Conservation (phyloP, 2,888 invertebrate species). For the Eilema depressum region DNA sequence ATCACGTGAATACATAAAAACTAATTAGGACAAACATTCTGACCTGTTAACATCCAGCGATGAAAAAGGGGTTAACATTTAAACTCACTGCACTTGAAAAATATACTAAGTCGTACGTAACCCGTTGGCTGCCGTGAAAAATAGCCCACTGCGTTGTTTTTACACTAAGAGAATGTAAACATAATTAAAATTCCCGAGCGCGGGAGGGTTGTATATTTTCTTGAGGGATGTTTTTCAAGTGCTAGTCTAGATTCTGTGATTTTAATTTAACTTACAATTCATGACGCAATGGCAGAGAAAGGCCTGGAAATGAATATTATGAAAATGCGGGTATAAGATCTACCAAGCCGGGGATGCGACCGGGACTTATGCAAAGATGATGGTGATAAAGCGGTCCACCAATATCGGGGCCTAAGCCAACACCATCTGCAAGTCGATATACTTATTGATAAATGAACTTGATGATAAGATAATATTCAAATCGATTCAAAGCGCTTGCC, state of each 20-base stretch:
- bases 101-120: slow-evolving; percentile 52
- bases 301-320: background rate
- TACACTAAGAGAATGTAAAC: slow-evolving; percentile 69
- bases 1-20: slow-evolving; percentile 3
- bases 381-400: no score
- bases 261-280: background rate
- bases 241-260: slow-evolving; percentile 16
- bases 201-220: slow-evolving; percentile 44
- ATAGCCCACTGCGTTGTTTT: slow-evolving; percentile 62
- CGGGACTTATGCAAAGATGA: no score
- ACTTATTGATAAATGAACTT: background rate
- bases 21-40: slow-evolving; percentile 39
- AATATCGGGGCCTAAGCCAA: no score
- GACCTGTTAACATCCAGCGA: slow-evolving; percentile 24
- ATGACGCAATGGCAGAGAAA: background rate
- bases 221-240: slow-evolving; percentile 40
- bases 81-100: slow-evolving; percentile 56
- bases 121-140: slow-evolving; percentile 56
- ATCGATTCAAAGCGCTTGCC: no score
- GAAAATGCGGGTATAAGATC: no score
- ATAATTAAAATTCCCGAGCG: slow-evolving; percentile 72
- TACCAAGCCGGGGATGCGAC: no score
- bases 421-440: background rate
- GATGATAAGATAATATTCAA: no score
- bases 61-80: slow-evolving; percentile 33